Evolutionary conservation across 1,140 invertebrate genomes (phyloP).

Genomic region (Diploscapter pachys): DNA sequence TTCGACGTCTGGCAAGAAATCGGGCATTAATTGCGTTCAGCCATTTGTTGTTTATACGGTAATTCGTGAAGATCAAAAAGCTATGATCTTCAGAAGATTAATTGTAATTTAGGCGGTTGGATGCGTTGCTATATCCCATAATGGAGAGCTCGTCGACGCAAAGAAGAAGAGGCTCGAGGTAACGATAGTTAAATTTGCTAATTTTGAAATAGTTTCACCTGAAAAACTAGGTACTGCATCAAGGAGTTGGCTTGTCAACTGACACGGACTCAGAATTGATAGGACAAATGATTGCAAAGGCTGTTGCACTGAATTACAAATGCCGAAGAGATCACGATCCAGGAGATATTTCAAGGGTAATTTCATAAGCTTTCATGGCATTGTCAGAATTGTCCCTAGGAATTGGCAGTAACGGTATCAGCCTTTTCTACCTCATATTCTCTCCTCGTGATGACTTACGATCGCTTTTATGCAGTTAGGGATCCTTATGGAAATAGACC

Average conservation of each 20-base stretch:
- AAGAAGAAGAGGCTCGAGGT: constrained; percentile 79
- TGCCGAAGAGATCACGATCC: constrained; percentile 68
- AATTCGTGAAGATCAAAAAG: no score
- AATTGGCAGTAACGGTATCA: constrained; percentile 81
- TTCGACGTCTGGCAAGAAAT: constrained; percentile 83
- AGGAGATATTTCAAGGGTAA: constrained; percentile 46
- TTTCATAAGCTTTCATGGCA: neutral
- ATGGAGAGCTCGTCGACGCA: constrained; percentile 95
- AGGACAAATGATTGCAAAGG: constrained; percentile 85
- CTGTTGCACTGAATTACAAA: constrained; percentile 76
- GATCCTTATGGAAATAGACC: constrained; percentile 95
- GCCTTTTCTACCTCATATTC: constrained; percentile 68
- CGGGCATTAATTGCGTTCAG: constrained; percentile 80
- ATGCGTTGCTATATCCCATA: constrained; percentile 87
- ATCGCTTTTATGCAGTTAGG: constrained; percentile 86
- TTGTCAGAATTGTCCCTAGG: constrained; percentile 29
- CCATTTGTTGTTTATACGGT: constrained; percentile 91
- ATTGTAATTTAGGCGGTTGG: constrained; percentile 69
- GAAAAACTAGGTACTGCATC: constrained; percentile 63
- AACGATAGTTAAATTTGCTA: neutral
- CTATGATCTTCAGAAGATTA: no score
- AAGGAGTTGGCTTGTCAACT: constrained; percentile 87
- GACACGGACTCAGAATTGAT: constrained; percentile 93
- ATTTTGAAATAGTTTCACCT: no score
- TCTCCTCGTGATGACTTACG: constrained; percentile 85